phyloP scores from a whole-genome alignment of 2,888 invertebrate species.

The Drosophila pegasa region DNA sequence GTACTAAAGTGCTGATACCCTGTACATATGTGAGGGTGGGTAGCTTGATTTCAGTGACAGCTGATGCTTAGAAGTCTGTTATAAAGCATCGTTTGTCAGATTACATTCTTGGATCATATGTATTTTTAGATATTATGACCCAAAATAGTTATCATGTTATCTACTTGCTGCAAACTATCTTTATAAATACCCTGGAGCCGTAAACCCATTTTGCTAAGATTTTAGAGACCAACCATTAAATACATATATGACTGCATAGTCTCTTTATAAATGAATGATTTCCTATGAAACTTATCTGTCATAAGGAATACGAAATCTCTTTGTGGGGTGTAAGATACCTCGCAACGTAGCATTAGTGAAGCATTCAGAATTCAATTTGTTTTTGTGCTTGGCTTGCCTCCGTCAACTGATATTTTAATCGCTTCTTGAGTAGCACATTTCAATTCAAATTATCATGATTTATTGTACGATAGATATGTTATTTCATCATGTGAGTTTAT shows the following conservation, averaged over 20 bases:
- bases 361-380: background rate
- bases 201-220: too few relatives aligned
- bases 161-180: too few relatives aligned
- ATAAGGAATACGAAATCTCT: background rate
- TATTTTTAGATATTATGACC: too few relatives aligned
- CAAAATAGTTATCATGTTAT: too few relatives aligned
- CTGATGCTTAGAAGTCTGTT: too few relatives aligned
- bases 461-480: background rate
- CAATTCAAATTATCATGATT: slow-evolving; percentile 4
- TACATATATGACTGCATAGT: background rate
- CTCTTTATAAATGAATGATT: background rate
- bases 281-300: background rate
- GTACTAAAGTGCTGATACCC: background rate
- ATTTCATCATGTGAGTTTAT: slow-evolving; percentile 1
- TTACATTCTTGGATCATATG: too few relatives aligned
- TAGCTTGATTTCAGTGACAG: background rate
- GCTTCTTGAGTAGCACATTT: slow-evolving; percentile 10
- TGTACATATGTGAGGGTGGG: background rate
- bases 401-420: slow-evolving; percentile 16
- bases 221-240: background rate
- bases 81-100: too few relatives aligned
- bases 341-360: background rate
- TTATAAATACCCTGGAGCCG: too few relatives aligned
- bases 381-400: background rate
- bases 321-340: background rate